Evolutionary conservation across 64 coral and sea anemone species (phyloP), one percentile per base, ranked within the genome.

Genomic region (Orbicella faveolata): DNA sequence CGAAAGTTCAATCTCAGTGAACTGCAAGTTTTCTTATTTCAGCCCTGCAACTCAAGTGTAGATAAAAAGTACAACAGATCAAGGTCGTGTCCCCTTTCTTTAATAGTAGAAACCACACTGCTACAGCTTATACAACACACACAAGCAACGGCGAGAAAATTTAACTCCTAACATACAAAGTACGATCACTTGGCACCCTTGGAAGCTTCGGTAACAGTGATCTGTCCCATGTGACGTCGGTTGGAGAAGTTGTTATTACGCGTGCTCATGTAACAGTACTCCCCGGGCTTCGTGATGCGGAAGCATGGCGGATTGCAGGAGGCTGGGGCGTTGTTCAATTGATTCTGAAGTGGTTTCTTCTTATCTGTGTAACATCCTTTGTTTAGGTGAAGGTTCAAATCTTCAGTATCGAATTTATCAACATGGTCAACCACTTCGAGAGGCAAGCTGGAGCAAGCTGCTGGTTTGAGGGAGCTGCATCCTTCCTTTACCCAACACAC

Each of bases 211-310:
- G 59, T 54, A 5, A 89, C 88, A 51, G 75, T 89, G 12, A 89
- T 89, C 75, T 89, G 88, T 70, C 88, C 88, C 36, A 89, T 79
- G 75, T 89, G 88, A 79, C 88, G 88, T 79, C 88, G 88, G 76
- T 89, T 89, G 57, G 88, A 89, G 88, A 89, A 89, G 88, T 89
- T 89, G 88, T 89, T 89, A 89, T 89, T 89, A 76, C 88, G 88
- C 88, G 88, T 89, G 88, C 88, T 53, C 88, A 89, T 89, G 75
- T 89, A 89, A 79, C 88, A 89, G 88, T 89, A 89, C 57, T 79
- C 18, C 75, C 88, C 88, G 33, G 88, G 88, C 75, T 79, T 89
- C 37, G 88, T 89, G 88, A 89, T 89, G 61, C 88, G 88, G 76
- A 89, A 89, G 52, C 88, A 89, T 21, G 88, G 88, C 62, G 88